Conservation (phyloP, 2,888 invertebrate genomes). For the Agrochola lychnidis region DNA sequence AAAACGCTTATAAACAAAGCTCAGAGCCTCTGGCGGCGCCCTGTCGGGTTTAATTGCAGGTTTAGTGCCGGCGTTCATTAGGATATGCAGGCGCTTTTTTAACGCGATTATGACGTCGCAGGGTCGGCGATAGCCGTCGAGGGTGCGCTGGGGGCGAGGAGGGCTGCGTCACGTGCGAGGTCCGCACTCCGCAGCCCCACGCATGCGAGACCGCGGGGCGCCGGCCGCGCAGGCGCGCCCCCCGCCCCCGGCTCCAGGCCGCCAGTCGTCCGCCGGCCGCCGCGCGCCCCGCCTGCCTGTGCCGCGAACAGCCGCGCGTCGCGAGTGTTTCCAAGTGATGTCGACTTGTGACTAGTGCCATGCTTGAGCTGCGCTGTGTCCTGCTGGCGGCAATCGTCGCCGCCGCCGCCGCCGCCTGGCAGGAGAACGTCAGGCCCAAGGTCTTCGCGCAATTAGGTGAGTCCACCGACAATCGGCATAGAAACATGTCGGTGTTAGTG, state of each 20-base stretch:
- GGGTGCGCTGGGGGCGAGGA: conserved; percentile 87
- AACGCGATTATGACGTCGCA: conserved; percentile 89
- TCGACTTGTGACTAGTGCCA: conserved; percentile 90
- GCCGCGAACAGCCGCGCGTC: conserved; percentile 74
- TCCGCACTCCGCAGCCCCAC: conserved; percentile 90
- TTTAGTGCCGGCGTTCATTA: conserved; percentile 88
- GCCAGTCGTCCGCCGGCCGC: conserved; percentile 90
- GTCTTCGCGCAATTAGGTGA: conserved; percentile 98
- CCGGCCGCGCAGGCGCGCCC: conserved; percentile 85
- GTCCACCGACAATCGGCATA: conserved; percentile 83
- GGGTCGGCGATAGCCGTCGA: conserved; percentile 80
- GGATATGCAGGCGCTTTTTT: conserved; percentile 89
- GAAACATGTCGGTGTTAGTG: conserved; percentile 78
- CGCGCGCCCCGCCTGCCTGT: conserved; percentile 85
- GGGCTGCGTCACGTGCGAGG: conserved; percentile 90
- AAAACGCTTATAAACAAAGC: conserved; percentile 84
- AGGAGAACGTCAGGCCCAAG: conserved; percentile 97
- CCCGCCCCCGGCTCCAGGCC: conserved; percentile 82
- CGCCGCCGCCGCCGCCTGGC: conserved; percentile 93
- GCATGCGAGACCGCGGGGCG: conserved; percentile 90
- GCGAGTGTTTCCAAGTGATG: conserved; percentile 89
- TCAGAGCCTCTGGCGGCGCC: conserved; percentile 75
- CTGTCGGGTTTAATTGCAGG: conserved; percentile 86
- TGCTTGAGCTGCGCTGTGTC: conserved; percentile 88
- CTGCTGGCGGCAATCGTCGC: conserved; percentile 90